These are phyloP conservation scores for Deroplatys truncata DNA, from an alignment of 2,888 invertebrate genomes.

Conservation along the genomic window DNA sequence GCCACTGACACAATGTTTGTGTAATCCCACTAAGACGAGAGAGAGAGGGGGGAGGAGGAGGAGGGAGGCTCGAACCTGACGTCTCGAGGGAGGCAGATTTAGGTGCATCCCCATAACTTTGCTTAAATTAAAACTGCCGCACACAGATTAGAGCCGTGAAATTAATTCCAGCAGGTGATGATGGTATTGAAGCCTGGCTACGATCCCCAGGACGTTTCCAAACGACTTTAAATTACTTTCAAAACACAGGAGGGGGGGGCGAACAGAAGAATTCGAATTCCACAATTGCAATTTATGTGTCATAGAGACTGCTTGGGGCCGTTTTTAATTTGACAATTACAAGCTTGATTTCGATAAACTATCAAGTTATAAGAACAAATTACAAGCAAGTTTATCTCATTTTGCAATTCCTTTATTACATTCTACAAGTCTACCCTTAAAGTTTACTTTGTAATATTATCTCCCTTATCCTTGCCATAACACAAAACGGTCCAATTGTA, in stretches of 20 bases:
- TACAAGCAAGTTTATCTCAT: too few relatives aligned
- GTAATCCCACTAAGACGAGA: background rate
- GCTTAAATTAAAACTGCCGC: background rate
- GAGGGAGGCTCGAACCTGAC: background rate
- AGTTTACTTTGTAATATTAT: too few relatives aligned
- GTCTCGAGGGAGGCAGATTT: background rate
- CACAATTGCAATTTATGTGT: too few relatives aligned
- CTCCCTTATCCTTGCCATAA: too few relatives aligned
- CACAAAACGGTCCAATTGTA: too few relatives aligned
- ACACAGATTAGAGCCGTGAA: background rate
- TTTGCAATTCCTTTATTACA: too few relatives aligned
- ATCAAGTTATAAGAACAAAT: background rate
- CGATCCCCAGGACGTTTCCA: too few relatives aligned
- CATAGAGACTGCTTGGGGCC: too few relatives aligned
- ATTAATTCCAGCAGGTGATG: background rate
- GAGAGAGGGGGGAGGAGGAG: too few relatives aligned
- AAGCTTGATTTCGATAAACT: background rate
- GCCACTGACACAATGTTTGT: background rate
- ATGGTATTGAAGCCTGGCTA: background rate
- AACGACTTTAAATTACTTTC: background rate
- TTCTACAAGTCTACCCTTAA: too few relatives aligned
- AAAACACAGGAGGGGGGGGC: background rate
- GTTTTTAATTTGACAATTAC: background rate
- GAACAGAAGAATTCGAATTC: background rate
- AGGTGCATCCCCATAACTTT: background rate